Conservation (phyloP, 2,888 invertebrate species). For the Piscicola geometra region DNA sequence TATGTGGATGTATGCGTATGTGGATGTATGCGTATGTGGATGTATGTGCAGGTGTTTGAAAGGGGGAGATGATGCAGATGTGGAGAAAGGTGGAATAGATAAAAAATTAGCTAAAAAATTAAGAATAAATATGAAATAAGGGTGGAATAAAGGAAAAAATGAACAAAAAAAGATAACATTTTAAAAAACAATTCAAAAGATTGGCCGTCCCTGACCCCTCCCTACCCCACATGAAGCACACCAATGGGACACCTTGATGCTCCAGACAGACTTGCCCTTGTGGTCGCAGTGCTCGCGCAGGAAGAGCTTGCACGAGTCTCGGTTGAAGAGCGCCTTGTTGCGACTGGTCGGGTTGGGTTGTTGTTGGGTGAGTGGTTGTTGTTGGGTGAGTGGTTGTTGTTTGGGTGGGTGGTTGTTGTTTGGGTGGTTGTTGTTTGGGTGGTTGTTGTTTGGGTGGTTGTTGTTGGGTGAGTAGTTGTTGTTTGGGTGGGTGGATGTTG, state of each 20-base stretch:
- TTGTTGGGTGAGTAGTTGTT: too few species aligned
- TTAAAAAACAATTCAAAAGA: not conserved
- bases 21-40: too few species aligned
- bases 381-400: too few species aligned
- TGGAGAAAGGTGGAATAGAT: not conserved
- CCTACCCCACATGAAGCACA: not conserved
- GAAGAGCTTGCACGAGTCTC: conserved; percentile 65
- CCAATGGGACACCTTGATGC: conserved; percentile 50
- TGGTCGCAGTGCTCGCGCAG: conserved; percentile 68
- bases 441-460: too few species aligned
- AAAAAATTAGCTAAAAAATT: not conserved
- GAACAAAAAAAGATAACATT: not conserved
- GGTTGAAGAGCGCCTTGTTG: conserved; percentile 28
- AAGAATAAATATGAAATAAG: too few species aligned
- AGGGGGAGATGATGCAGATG: not conserved
- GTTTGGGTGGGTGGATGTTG: too few species aligned
- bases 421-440: too few species aligned
- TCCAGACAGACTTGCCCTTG: conserved; percentile 52
- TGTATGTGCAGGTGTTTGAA: not conserved
- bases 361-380: too few species aligned
- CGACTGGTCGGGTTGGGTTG: conserved; percentile 2
- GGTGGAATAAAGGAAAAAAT: not conserved
- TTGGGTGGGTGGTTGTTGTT: too few species aligned
- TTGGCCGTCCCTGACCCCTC: not conserved
- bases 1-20: too few species aligned